These are phyloP conservation scores for Dolichomitus sp. DNA, from an alignment of 2,888 invertebrate species.

Conservation along the genomic window DNA sequence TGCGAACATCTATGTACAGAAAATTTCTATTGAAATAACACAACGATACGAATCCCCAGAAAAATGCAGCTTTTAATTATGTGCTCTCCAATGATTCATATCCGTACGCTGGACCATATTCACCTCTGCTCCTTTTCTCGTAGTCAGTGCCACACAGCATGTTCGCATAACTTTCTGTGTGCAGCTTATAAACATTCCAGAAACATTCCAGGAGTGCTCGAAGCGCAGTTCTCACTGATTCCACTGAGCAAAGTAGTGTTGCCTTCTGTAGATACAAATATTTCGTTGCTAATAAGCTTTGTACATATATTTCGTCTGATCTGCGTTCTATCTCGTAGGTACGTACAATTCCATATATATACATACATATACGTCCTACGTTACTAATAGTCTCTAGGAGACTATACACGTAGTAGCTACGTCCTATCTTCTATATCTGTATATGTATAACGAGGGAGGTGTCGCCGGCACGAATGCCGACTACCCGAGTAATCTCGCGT, in stretches of 20 bases:
- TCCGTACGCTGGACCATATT: neutral
- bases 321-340: neutral
- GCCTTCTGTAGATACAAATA: neutral
- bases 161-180: neutral
- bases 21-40: too few relatives aligned
- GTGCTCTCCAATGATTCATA: neutral
- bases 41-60: too few relatives aligned
- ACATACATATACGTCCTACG: neutral
- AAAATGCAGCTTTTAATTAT: neutral
- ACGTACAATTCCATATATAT: neutral
- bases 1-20: too few relatives aligned
- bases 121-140: neutral
- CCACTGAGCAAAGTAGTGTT: neutral
- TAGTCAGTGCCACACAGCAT: neutral
- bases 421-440: slow-evolving; percentile 3
- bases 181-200: slow-evolving; percentile 14
- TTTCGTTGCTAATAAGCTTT: slow-evolving; percentile 1
- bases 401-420: slow-evolving; percentile 3
- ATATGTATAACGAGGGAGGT: slow-evolving; percentile 56
- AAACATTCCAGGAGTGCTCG: neutral
- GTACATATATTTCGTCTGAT: slow-evolving; percentile 4
- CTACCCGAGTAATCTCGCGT: slow-evolving; percentile 61
- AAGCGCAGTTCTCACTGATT: slow-evolving; percentile 2
- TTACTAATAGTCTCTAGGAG: slow-evolving; percentile 3
- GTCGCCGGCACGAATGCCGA: slow-evolving; percentile 59